Percentiles rank a stretch among this genome's conserved stretches.
Evolutionary conservation across 1,140 invertebrate genomes (phyloP).

Genomic region (Grapholita molesta): DNA sequence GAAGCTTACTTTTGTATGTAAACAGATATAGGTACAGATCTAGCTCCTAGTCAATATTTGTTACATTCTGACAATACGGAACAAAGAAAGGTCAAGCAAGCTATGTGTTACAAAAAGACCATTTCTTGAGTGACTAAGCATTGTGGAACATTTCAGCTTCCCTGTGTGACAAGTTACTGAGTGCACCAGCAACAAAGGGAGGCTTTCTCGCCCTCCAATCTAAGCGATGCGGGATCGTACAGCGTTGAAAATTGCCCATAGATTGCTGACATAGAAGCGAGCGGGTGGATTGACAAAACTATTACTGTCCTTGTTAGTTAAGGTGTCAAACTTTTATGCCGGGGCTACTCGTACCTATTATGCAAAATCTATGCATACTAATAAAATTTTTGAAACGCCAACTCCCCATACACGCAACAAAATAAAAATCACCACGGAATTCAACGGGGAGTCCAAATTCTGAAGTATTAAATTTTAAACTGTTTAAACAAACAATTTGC

Average conservation of each 20-base stretch:
- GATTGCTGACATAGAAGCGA: neutral
- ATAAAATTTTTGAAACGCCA: too few species aligned
- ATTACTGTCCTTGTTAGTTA: too few species aligned
- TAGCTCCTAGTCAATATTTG: neutral
- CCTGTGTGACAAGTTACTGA: neutral
- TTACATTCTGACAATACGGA: neutral
- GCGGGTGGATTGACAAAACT: neutral
- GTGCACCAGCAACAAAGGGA: neutral
- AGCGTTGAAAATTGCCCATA: neutral
- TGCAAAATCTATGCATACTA: too few species aligned
- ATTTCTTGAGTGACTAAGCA: neutral
- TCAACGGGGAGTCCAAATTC: too few species aligned
- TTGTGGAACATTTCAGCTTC: neutral
- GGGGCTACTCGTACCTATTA: too few species aligned
- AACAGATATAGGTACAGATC: neutral
- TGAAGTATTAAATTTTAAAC: too few species aligned
- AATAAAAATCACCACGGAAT: too few species aligned
- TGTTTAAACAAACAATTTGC: too few species aligned
- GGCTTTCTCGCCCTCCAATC: conserved; percentile 6
- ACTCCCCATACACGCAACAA: too few species aligned
- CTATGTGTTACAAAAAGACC: neutral
- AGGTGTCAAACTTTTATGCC: too few species aligned
- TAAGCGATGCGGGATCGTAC: neutral
- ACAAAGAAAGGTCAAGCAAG: neutral
- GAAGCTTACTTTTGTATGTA: too few species aligned